Evolutionary conservation across 2,888 invertebrate genomes (phyloP).

Genomic region (Ochropacha duplaris): DNA sequence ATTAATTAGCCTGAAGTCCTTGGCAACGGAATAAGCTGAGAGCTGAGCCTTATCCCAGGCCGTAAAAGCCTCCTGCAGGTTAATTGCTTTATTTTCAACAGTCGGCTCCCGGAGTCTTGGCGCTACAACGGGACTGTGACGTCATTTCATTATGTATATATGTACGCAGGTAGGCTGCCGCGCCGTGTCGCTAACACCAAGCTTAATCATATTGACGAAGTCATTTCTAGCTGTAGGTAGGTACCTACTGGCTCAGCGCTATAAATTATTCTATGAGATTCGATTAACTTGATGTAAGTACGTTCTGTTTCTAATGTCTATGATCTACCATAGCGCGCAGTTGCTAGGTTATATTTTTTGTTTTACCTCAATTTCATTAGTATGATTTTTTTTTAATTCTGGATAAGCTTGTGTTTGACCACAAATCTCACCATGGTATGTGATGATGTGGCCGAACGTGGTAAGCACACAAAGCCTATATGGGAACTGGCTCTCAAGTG

Average conservation of each 20-base stretch:
- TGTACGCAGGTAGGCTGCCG: not conserved
- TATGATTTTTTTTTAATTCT: too few species aligned
- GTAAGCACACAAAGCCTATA: too few species aligned
- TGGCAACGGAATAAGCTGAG: not conserved
- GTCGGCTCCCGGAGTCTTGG: conserved; percentile 13
- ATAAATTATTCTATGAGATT: not conserved
- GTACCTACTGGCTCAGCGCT: not conserved
- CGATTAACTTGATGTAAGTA: too few species aligned
- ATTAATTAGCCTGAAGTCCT: not conserved
- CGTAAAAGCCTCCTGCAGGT: conserved; percentile 9
- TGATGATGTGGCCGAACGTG: too few species aligned
- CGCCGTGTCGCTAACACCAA: not conserved
- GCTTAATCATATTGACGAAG: not conserved
- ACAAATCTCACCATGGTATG: too few species aligned
- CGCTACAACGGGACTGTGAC: conserved; percentile 8
- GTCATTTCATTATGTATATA: too few species aligned
- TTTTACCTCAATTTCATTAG: too few species aligned
- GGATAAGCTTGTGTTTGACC: too few species aligned
- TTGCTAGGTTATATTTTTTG: too few species aligned
- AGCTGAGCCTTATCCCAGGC: conserved; percentile 15
- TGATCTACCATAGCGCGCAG: too few species aligned
- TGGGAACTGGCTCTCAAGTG: too few species aligned
- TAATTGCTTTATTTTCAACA: conserved; percentile 13
- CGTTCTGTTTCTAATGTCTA: too few species aligned
- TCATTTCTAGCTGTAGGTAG: not conserved